phyloP scores from a whole-genome alignment of 1,140 invertebrate genomes.

The Copidosoma floridanum region DNA sequence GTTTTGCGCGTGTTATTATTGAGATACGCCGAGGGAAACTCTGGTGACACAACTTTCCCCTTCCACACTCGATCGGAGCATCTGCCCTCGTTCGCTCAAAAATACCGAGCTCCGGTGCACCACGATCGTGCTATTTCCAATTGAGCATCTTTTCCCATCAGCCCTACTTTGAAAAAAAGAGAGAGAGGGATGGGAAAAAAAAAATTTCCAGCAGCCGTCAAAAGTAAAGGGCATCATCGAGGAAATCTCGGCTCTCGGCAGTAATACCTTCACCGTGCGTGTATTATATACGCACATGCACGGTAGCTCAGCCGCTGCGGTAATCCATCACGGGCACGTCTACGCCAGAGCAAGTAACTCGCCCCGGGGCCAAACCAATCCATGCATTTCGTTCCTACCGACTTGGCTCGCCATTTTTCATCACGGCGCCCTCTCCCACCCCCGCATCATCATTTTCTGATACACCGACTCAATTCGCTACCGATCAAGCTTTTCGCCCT shows the following conservation, averaged over 20 bases:
- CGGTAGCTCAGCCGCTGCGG: too few species aligned
- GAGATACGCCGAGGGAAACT: too few species aligned
- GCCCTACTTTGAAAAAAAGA: not conserved
- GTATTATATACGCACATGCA: constrained; percentile 12
- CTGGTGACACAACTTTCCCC: too few species aligned
- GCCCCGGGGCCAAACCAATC: constrained; percentile 52
- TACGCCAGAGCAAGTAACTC: constrained; percentile 42
- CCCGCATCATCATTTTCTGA: constrained; percentile 51
- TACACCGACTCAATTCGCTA: constrained; percentile 27
- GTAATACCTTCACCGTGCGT: not conserved
- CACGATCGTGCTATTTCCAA: not conserved
- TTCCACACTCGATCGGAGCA: too few species aligned
- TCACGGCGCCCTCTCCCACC: constrained; percentile 41
- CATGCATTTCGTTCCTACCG: constrained; percentile 54
- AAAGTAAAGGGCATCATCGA: too few species aligned
- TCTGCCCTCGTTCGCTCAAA: too few species aligned
- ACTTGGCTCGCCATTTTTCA: constrained; percentile 54
- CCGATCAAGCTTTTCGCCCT: not conserved
- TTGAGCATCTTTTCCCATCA: not conserved
- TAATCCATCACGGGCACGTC: constrained; percentile 54
- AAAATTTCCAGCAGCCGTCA: not conserved
- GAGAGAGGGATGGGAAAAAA: not conserved
- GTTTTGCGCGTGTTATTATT: not conserved
- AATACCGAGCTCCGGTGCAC: not conserved
- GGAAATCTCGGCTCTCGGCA: not conserved